Evolutionary conservation across 2,797 vertebrate genomes (phyloP).

Genomic region (Balearica regulorum): DNA sequence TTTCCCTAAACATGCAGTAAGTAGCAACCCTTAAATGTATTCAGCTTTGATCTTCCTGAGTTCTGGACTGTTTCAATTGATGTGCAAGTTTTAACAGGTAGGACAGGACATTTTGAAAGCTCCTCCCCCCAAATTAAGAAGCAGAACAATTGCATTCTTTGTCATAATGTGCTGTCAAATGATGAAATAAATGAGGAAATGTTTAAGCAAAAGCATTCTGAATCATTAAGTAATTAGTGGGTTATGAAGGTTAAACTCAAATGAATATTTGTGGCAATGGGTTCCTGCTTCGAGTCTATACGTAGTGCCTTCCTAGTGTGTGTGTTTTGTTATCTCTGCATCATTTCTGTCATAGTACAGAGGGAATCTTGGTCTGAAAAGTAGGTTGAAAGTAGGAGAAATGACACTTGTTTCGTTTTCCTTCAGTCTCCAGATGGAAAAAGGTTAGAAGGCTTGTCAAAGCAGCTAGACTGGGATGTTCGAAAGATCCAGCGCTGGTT

Average conservation of each 20-base stretch:
- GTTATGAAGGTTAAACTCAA: not conserved
- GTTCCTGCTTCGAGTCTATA: not conserved
- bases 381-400: not conserved
- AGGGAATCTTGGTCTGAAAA: not conserved
- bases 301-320: not conserved
- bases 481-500: conserved; percentile 96
- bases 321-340: not conserved
- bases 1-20: not conserved
- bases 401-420: conserved; percentile 37
- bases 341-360: not conserved
- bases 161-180: not conserved
- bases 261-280: not conserved
- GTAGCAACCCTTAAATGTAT: not conserved
- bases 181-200: not conserved
- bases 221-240: not conserved
- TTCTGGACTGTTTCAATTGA: not conserved
- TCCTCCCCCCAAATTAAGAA: not conserved
- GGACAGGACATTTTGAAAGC: not conserved
- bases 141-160: not conserved
- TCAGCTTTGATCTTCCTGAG: not conserved
- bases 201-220: not conserved
- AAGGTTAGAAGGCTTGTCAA: conserved; percentile 90
- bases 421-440: conserved; percentile 87
- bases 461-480: conserved; percentile 97
- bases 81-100: not conserved